These are phyloP conservation scores for Hoplias malabaricus DNA, from an alignment of 2,113 vertebrate genomes.

Conservation along the genomic window DNA sequence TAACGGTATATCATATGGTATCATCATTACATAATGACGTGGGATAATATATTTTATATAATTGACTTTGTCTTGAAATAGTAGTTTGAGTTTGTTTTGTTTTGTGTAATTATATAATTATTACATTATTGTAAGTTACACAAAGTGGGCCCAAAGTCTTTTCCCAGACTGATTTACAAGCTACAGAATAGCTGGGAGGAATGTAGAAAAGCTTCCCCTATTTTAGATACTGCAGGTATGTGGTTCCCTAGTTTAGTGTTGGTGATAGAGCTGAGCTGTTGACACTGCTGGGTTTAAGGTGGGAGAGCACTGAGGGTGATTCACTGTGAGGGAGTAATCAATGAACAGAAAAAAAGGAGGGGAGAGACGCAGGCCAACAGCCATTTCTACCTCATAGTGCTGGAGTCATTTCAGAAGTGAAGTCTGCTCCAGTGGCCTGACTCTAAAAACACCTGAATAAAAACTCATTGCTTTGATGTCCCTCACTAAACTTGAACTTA, in stretches of 20 bases:
- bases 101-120: too few relatives aligned
- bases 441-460: slow-evolving; percentile 26
- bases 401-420: slow-evolving; percentile 11
- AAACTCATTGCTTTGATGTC: slow-evolving; percentile 32
- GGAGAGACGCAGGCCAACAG: slow-evolving; percentile 2
- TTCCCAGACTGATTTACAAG: background rate
- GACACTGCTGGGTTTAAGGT: slow-evolving; percentile 11
- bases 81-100: too few relatives aligned
- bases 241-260: background rate
- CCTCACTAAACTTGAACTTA: slow-evolving; percentile 5
- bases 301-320: slow-evolving; percentile 48
- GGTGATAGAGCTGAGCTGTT: slow-evolving; percentile 10
- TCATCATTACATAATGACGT: too few relatives aligned
- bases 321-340: slow-evolving; percentile 41
- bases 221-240: slow-evolving; percentile 6
- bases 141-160: too few relatives aligned
- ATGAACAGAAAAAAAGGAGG: slow-evolving; percentile 43
- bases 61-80: too few relatives aligned
- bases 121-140: too few relatives aligned
- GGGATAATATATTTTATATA: too few relatives aligned
- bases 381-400: slow-evolving; percentile 1
- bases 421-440: slow-evolving; percentile 14
- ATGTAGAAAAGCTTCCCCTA: background rate
- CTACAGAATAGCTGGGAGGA: background rate
- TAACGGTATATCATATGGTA: too few relatives aligned